phyloP scores from a whole-genome alignment of 2,113 vertebrate species.

The Numida meleagris region DNA sequence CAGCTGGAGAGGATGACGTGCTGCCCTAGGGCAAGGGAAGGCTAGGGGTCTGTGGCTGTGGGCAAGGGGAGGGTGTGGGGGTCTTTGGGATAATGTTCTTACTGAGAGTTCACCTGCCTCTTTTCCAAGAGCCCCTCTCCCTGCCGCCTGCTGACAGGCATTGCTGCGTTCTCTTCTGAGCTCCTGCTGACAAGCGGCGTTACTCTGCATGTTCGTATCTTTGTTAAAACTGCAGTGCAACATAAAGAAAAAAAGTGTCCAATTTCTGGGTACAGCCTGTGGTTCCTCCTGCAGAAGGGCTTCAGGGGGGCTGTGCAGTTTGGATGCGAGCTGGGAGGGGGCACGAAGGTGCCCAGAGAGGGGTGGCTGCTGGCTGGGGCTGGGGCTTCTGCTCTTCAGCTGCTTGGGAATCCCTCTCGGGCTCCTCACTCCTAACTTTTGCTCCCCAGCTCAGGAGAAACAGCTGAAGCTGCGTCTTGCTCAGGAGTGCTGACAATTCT shows the following conservation, averaged over 20 bases:
- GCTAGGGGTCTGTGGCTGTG: neutral
- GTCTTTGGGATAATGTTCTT: neutral
- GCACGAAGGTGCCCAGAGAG: neutral
- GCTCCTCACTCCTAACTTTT: neutral
- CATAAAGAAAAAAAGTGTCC: conserved; percentile 21
- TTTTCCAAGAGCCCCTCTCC: neutral
- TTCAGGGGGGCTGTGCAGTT: neutral
- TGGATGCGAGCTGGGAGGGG: neutral
- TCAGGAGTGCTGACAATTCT: neutral
- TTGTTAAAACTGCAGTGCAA: conserved; percentile 28
- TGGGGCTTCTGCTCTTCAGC: neutral
- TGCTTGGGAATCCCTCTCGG: accelerated
- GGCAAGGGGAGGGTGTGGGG: neutral
- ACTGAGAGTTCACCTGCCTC: neutral
- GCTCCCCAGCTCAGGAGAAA: neutral
- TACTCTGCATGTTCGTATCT: conserved; percentile 44
- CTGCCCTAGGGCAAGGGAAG: neutral
- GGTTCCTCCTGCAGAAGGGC: neutral
- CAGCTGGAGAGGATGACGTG: neutral
- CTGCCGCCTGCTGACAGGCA: neutral
- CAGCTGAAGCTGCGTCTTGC: accelerated
- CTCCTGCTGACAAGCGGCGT: neutral
- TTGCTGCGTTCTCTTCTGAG: neutral
- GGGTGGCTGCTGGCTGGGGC: neutral
- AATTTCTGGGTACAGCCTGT: neutral